Base-by-base conservation (phyloP, 2,888 invertebrate genomes). In the Danaus chrysippus region DNA sequence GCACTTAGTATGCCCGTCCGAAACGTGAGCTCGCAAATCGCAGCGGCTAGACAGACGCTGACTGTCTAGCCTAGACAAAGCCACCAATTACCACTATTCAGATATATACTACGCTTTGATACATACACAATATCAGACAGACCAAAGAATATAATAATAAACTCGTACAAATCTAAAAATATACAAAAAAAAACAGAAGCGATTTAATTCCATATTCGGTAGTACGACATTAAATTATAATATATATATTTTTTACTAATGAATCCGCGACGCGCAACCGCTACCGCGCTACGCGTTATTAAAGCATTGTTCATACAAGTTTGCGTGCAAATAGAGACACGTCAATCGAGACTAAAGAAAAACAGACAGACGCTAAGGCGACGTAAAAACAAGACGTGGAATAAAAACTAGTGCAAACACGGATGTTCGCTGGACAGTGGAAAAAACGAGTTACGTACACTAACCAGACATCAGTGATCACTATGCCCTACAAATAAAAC, bases 11-110 rank as follows among this genome's bases (percentile, higher is more conserved):
- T 85, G 87, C 81, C 81, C 85, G 82, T 78, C 82, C 84, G 88
- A 86, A 88, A 88, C 87, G 85, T 86, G 87, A 89, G 86, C 86
- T 81, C 82, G 80, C 85, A 84, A 82, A 81, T 79, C 82, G 81
- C 72, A 70, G 68, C 76, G 86, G 86, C 87, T 87, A 86, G 87
- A 87, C 86, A 79, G 79, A 79, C 81, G 82, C 84, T 75, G 81
- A 70, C 80, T 76, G 86, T 83, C 84, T 83, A 77, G 78, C 74
- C 76, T 78, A 79, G 78, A 78, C 82, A 81, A 80, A 79, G 76
- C 82, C 76, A 80, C 80, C 82, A 84, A 84, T 85, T 84, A 86
- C 74, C 77, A 34, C 23, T 75, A 75, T 72, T 67, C 75, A 73
- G 74, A 64, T 63, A 65, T 63, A 63, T 64, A 34, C 8, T 34